Conservation (phyloP, 1,140 invertebrate species). For the Panonychus citri region DNA sequence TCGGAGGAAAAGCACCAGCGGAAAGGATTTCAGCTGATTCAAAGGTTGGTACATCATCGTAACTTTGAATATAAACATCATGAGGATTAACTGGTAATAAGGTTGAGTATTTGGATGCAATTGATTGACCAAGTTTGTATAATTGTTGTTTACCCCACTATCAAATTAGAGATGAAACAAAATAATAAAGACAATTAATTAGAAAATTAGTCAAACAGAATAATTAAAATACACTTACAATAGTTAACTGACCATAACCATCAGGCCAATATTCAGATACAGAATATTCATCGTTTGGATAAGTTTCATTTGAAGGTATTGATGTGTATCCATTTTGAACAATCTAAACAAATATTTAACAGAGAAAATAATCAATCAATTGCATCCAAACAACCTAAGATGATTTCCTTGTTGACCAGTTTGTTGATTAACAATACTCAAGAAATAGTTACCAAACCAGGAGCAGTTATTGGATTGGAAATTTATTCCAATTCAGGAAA, state of each 20-base stretch:
- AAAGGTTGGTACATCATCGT: conserved; percentile 6
- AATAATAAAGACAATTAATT: too few relatives aligned
- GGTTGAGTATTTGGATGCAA: conserved; percentile 1
- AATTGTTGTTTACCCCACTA: conserved; percentile 9
- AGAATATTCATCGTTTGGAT: conserved; percentile 7
- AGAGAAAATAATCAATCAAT: too few relatives aligned
- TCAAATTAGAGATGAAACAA: not conserved
- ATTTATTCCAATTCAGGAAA: too few relatives aligned
- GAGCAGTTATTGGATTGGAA: too few relatives aligned
- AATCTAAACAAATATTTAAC: too few relatives aligned
- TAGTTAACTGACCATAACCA: not conserved
- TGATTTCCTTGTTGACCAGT: too few relatives aligned
- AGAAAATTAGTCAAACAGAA: too few relatives aligned
- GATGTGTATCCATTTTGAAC: too few relatives aligned
- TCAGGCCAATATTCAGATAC: conserved; percentile 23
- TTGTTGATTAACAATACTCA: too few relatives aligned
- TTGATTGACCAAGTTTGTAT: conserved; percentile 8
- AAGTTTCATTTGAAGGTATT: not conserved
- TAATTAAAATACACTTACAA: not conserved
- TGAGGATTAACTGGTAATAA: conserved; percentile 4
- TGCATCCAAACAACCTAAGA: too few relatives aligned
- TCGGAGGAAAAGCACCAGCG: conserved; percentile 8
- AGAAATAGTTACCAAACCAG: too few relatives aligned
- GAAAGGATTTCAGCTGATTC: conserved; percentile 3
- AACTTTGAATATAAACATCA: conserved; percentile 7